phyloP scores from a whole-genome alignment of 2,113 vertebrate genomes.

The Silurus meridionalis region DNA sequence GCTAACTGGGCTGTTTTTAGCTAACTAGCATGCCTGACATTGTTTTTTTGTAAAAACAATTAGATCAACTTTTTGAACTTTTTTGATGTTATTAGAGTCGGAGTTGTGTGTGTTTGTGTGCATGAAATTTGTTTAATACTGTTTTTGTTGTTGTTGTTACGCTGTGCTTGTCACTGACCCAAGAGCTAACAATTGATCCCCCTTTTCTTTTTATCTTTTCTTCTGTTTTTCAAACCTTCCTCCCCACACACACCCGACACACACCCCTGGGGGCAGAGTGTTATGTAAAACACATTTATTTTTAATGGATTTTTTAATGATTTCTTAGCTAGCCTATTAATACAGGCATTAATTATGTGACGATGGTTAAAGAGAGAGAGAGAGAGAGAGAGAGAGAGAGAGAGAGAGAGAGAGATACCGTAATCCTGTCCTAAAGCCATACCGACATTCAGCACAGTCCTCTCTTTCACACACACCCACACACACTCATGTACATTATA shows the following conservation, averaged over 20 bases:
- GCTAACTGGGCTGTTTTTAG: neutral
- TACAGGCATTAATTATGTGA: constrained; percentile 99
- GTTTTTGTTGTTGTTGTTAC: constrained; percentile 81
- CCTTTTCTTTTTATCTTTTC: constrained; percentile 76
- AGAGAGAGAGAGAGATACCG: constrained; percentile 63
- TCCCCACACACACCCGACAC: constrained; percentile 21
- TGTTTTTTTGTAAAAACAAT: neutral
- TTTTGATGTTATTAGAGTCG: constrained; percentile 62
- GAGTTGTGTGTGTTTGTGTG: neutral
- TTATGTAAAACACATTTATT: constrained; percentile 99
- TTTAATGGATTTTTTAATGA: constrained; percentile 99
- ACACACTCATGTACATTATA: constrained; percentile 5
- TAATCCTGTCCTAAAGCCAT: constrained; percentile 99
- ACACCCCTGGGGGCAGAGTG: constrained; percentile 90
- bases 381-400: constrained; percentile 46
- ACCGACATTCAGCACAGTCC: constrained; percentile 81
- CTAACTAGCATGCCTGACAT: neutral
- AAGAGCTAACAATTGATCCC: constrained; percentile 88
- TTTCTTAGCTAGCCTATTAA: constrained; percentile 99
- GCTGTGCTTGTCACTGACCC: constrained; percentile 89
- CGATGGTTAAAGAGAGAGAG: constrained; percentile 72
- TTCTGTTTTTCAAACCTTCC: constrained; percentile 80
- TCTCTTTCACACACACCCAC: constrained; percentile 8
- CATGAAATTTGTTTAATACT: constrained; percentile 52
- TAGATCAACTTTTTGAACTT: constrained; percentile 55